These are phyloP conservation scores for Apostichopus japonicus DNA, from an alignment of 35 echinoderm and acorn worm genomes.

Conservation along the genomic window DNA sequence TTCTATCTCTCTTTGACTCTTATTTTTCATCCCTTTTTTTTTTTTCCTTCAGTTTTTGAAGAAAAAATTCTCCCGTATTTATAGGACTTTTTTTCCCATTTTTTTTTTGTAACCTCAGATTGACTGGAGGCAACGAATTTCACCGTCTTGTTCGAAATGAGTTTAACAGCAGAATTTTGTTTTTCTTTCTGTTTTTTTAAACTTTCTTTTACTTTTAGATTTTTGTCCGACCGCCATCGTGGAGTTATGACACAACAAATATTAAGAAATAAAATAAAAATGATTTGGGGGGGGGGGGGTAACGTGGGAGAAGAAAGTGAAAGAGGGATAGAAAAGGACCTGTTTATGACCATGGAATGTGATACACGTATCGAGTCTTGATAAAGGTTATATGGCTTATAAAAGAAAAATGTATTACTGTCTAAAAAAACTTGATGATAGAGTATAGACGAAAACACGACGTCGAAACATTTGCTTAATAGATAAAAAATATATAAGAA, in stretches of 20 bases:
- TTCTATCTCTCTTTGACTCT: background rate
- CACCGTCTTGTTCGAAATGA: constrained; percentile 6
- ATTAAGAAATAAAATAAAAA: background rate
- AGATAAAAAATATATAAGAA: too few relatives aligned
- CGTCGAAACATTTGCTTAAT: too few relatives aligned
- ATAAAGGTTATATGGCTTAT: too few relatives aligned
- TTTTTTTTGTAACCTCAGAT: constrained; percentile 13
- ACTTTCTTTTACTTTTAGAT: background rate
- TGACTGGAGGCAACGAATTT: constrained; percentile 25
- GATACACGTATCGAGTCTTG: too few relatives aligned
- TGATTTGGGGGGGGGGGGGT: background rate
- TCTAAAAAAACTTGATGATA: too few relatives aligned
- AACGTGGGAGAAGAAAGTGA: background rate
- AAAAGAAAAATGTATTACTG: too few relatives aligned
- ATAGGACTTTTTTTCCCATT: background rate
- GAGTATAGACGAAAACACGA: too few relatives aligned
- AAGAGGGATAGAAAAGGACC: background rate
- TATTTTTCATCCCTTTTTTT: background rate
- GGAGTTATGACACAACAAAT: background rate
- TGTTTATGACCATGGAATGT: too few relatives aligned
- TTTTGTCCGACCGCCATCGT: background rate
- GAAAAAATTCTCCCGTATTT: constrained; percentile 33
- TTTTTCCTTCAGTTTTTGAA: background rate
- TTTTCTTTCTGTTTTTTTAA: background rate
- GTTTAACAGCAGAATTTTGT: constrained; percentile 6